A percentile compares a stretch with the other conserved stretches of the same genome.
Conservation (phyloP, 2,888 invertebrate species). For the Tipula vernalis region DNA sequence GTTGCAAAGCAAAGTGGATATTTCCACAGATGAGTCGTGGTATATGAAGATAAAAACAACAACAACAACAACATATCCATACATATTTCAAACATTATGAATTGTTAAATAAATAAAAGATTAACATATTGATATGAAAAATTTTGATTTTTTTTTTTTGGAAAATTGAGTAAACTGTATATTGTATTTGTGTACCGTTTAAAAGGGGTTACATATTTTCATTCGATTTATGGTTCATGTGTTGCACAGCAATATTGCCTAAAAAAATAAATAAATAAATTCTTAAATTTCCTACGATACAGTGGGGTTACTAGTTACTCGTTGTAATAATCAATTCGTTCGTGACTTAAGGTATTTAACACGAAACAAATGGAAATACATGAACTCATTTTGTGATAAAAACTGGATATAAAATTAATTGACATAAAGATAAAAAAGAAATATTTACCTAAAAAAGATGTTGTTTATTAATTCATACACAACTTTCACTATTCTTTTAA, state of each 20-base stretch:
- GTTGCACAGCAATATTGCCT: neutral
- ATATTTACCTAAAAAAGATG: neutral
- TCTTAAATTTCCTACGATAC: neutral
- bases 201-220: neutral
- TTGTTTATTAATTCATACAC: neutral
- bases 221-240: neutral
- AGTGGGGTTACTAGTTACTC: neutral
- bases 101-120: neutral
- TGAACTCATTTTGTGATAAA: neutral
- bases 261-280: neutral
- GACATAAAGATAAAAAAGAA: neutral
- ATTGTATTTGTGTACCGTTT: neutral
- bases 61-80: neutral
- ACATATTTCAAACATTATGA: neutral
- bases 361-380: neutral
- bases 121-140: conserved; percentile 4
- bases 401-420: neutral
- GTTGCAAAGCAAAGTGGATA: neutral
- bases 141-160: neutral
- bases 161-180: neutral
- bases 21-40: neutral
- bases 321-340: neutral
- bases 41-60: neutral
- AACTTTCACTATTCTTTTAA: neutral
- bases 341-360: neutral